These are phyloP conservation scores for Cnemophilus loriae DNA, from an alignment of 2,113 vertebrate species.

Conservation along the genomic window DNA sequence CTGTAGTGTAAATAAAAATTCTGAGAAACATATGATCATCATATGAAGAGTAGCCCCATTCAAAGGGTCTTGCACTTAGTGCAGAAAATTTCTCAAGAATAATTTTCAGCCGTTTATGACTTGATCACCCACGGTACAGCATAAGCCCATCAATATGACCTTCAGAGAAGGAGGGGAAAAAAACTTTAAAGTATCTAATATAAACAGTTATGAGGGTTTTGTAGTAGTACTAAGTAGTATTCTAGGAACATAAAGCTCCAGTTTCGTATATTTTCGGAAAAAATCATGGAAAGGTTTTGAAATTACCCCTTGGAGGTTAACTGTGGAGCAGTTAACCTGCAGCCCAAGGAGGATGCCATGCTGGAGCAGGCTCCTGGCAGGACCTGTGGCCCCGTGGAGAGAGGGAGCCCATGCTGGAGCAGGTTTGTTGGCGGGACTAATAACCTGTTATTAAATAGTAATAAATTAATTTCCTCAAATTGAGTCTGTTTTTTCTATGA, in stretches of 20 bases:
- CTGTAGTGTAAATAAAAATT: neutral
- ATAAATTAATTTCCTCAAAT: neutral
- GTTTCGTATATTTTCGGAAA: neutral
- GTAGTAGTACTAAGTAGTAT: neutral
- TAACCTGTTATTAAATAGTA: neutral
- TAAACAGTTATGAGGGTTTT: neutral
- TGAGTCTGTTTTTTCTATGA: neutral
- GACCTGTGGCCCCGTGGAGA: rapidly evolving
- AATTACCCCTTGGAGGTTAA: neutral
- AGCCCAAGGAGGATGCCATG: neutral
- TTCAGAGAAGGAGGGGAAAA: neutral
- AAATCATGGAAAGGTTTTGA: neutral
- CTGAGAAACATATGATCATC: neutral
- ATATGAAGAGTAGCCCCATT: neutral
- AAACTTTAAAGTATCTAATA: neutral
- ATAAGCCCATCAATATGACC: neutral
- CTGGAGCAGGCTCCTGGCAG: neutral
- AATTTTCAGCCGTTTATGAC: neutral
- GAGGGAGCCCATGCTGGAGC: neutral
- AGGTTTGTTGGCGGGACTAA: neutral
- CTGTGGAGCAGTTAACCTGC: neutral
- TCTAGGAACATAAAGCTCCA: neutral
- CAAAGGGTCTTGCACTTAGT: neutral
- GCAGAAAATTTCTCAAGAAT: neutral
- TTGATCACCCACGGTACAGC: neutral